Percentiles rank a stretch among this genome's conserved stretches.
Evolutionary conservation across 1,140 invertebrate genomes (phyloP).

Genomic region (Zaprionus lachaisei): DNA sequence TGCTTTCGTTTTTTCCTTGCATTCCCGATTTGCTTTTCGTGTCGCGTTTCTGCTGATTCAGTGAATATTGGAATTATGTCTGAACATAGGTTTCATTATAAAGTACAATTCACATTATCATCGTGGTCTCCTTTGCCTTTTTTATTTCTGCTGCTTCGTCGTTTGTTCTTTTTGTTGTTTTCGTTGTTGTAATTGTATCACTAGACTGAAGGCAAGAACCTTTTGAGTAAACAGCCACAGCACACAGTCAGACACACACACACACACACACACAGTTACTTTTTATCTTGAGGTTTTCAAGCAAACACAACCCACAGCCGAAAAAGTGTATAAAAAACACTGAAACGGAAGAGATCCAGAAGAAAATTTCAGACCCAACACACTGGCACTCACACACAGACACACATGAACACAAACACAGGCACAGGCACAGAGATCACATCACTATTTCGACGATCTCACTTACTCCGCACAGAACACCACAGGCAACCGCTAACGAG

Average conservation of each 20-base stretch:
- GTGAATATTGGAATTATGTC: slow-evolving; percentile 31
- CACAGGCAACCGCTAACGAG: slow-evolving; percentile 80
- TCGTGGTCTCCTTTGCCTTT: slow-evolving; percentile 22
- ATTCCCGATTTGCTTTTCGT: slow-evolving; percentile 1
- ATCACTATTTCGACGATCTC: slow-evolving; percentile 32
- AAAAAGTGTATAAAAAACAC: slow-evolving; percentile 19
- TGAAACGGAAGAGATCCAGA: slow-evolving; percentile 42
- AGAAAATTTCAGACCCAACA: slow-evolving; percentile 68
- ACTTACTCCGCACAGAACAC: slow-evolving; percentile 78
- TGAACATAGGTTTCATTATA: slow-evolving; percentile 30
- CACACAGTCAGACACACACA: slow-evolving; percentile 4
- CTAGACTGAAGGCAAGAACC: slow-evolving; percentile 74
- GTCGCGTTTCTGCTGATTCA: slow-evolving; percentile 66
- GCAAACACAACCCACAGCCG: slow-evolving; percentile 35
- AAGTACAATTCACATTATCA: slow-evolving; percentile 42
- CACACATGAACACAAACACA: slow-evolving; percentile 18
- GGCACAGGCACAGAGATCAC: slow-evolving; percentile 17
- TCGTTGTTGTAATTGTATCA: slow-evolving; percentile 72
- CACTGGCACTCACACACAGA: slow-evolving; percentile 3
- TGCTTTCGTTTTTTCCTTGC: slow-evolving; percentile 36
- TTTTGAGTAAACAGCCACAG: slow-evolving; percentile 62
- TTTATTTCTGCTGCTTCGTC: slow-evolving; percentile 38
- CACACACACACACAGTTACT: slow-evolving; percentile 48
- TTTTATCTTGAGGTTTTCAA: slow-evolving; percentile 69
- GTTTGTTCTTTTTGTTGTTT: slow-evolving; percentile 29